Evolutionary conservation across 2,888 invertebrate genomes (phyloP), one percentile per base, ranked within the genome.

Genomic region (Linhomoeus sp.): DNA sequence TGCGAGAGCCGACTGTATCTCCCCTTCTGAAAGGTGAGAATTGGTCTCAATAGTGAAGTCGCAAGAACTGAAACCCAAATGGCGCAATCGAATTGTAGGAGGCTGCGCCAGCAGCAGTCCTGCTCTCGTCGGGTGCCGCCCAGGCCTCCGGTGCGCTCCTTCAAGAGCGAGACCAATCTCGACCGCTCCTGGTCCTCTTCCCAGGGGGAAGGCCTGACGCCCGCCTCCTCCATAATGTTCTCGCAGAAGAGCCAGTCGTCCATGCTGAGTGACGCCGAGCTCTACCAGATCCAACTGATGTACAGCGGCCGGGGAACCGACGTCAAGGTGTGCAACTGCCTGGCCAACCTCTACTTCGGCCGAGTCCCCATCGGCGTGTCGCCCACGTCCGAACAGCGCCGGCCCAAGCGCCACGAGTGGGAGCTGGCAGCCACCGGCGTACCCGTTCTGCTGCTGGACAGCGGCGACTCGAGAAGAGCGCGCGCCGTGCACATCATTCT

Each of bases 381-480:
- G 23, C 50, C 51, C 42, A 51, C 29, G 5, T 3, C 41, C n/a
- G n/a, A n/a, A 5, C 15, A 41, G 23, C 22, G 20, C 3, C 17
- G 14, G 12, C 40, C 46, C 33, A 25, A 33, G 22, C 25, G 26
- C 20, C 7, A 23, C 24, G 23, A 35, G 19, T 35, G 46, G 42
- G 14, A 47, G 22, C 40, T 44, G 17, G 25, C 24, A n/a, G 43
- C 47, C 29, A 47, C 47, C 40, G 47, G 47, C 3, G 29, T 83
- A 46, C 82, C 81, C 0, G 76, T 81, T 3, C 72, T 83, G 15
- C 70, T 83, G 7, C 72, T 81, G 49, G 81, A 83, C 66, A 74
- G 75, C 39, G 83, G 82, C 0, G 79, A 79, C 58, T 78, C 80
- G 15, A 70, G 77, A 47, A 5, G 29, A 9, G 75, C 78, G 22